Percentiles rank a stretch among this genome's conserved stretches.
These are phyloP conservation scores for Fratercula arctica DNA, from an alignment of 2,797 vertebrate genomes.

Conservation along the genomic window DNA sequence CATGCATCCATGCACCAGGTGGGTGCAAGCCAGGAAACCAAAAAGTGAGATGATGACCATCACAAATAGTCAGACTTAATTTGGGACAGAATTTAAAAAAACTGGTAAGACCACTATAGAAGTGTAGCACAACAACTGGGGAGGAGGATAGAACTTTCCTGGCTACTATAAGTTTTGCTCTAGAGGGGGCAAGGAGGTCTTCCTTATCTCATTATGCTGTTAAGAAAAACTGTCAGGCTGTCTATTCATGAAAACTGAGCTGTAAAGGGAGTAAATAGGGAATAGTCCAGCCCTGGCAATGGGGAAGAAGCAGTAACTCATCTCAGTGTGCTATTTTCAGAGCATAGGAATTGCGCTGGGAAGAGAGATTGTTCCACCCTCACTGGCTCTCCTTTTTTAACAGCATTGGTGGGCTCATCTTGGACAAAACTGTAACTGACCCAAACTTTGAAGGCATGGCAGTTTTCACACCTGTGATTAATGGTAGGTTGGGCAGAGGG, in stretches of 20 bases:
- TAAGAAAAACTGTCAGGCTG: background rate
- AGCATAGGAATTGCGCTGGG: background rate
- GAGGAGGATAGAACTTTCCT: background rate
- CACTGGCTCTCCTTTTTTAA: slow-evolving; percentile 27
- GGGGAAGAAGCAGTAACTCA: background rate
- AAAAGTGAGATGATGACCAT: background rate
- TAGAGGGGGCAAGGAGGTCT: background rate
- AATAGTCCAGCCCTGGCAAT: background rate
- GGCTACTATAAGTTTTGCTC: background rate
- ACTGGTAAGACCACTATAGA: background rate
- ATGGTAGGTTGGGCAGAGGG: slow-evolving; percentile 80
- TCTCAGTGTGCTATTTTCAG: background rate
- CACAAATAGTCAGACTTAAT: background rate
- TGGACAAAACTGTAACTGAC: slow-evolving; percentile 90
- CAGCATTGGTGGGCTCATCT: slow-evolving; percentile 93
- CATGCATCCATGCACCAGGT: rapidly evolving
- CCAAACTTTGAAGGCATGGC: slow-evolving; percentile 93
- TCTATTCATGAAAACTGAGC: background rate
- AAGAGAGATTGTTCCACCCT: background rate
- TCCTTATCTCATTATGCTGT: background rate
- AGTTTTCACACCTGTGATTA: slow-evolving; percentile 93
- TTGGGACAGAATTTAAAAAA: background rate
- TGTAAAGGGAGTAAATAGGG: background rate
- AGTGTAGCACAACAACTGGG: background rate
- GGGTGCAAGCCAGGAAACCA: background rate